Base-by-base conservation (phyloP, 2,113 vertebrate species). In the Phylloscopus trochilus region DNA sequence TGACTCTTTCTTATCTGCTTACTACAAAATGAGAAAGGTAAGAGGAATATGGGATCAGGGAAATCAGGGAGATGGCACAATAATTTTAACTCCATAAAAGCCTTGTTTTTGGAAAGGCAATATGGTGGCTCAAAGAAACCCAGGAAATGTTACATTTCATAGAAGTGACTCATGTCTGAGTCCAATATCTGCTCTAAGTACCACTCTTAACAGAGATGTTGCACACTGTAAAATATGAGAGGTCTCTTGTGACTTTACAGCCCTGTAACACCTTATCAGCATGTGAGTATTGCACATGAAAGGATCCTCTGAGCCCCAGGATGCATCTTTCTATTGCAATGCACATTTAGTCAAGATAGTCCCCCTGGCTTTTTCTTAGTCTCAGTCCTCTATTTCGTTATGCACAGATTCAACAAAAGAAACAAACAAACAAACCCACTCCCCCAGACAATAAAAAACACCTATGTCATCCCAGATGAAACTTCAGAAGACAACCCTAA, bases 211-310 rank as follows among this genome's bases (percentile, higher is more conserved):
- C 1, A 37, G 11, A 22, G 14, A 19, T 41, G 16, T 8, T 63
- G 17, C 59, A 53, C 9, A 28, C 3, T 1, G 2, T 5, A 44
- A 60, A 92, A 73, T 18, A 39, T 10, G 11, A 66, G 26, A 6
- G 2, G 3, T 15, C 15, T 47, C 22, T 28, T 1, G 0, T 33
- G n/a, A 82, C 2, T 85, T 68, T 26, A 63, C 7, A 47, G 23
- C 3, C 8, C 7, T 63, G 6, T 15, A n/a, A 43, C 2, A 3
- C 31, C 13, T 68, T 49, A 52, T 41, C 23, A 66, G 10, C 6
- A 9, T 41, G 15, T 27, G 41, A 76, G 7, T 27, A 33, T 37
- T 49, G 47, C 16, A 77, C 35, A 8, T 66, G 28, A 49, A 89
- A 84, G 3, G 11, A 66, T 52, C 10, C 37, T 87, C 33, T 58